Percentiles rank a stretch among this genome's conserved stretches.
phyloP scores from a whole-genome alignment of 2,888 invertebrate species.

The Bursaphelenchus okinawaensis region DNA sequence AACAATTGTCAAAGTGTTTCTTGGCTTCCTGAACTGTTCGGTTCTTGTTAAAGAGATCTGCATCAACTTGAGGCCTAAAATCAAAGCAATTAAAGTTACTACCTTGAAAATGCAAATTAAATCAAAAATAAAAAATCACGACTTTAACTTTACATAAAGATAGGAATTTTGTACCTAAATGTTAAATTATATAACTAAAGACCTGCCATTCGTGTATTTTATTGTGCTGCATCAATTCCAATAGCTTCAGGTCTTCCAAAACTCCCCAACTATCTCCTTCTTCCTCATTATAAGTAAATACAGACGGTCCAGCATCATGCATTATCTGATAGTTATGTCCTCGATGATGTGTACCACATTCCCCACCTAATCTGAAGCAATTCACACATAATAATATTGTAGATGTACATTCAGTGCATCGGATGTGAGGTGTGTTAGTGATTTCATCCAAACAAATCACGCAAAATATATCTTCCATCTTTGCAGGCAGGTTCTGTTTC shows the following conservation, averaged over 20 bases:
- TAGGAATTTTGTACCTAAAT: too few relatives aligned
- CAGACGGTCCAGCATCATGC: slow-evolving; percentile 19
- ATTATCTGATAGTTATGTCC: slow-evolving; percentile 41
- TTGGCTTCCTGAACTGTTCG: slow-evolving; percentile 21
- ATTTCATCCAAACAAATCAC: slow-evolving; percentile 18
- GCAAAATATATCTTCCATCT: slow-evolving; percentile 6
- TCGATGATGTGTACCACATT: slow-evolving; percentile 37
- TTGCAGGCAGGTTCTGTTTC: background rate
- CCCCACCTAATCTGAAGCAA: slow-evolving; percentile 47
- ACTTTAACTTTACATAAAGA: background rate
- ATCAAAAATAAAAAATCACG: slow-evolving; percentile 10
- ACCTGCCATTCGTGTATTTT: slow-evolving; percentile 40
- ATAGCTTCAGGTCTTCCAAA: slow-evolving; percentile 27
- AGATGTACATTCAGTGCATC: slow-evolving; percentile 21
- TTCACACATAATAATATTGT: slow-evolving; percentile 20
- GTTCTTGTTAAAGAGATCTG: slow-evolving; percentile 11
- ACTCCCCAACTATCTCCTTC: slow-evolving; percentile 23
- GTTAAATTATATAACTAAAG: too few relatives aligned
- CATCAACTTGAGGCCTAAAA: slow-evolving; percentile 22
- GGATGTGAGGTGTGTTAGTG: slow-evolving; percentile 16
- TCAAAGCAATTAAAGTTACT: too few relatives aligned
- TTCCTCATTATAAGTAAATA: background rate
- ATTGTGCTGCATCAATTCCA: slow-evolving; percentile 32
- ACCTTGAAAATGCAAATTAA: too few relatives aligned
- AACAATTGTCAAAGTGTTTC: slow-evolving; percentile 36